These are phyloP conservation scores for Tetragnatha montana DNA, from an alignment of 2,888 invertebrate genomes.

Conservation along the genomic window DNA sequence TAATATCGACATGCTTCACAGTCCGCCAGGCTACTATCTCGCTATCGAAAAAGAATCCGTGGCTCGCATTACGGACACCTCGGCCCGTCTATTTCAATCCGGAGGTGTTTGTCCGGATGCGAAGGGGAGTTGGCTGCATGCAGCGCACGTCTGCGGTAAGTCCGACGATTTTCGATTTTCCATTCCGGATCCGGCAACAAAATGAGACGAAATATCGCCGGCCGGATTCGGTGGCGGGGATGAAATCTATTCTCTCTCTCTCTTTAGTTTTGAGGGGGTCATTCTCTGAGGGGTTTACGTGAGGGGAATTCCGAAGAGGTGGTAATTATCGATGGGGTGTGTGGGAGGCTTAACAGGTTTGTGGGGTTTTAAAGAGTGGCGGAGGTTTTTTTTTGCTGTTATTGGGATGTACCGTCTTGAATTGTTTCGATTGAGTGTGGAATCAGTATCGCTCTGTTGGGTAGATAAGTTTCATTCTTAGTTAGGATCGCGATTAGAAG, in stretches of 20 bases:
- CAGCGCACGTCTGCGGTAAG: constrained; percentile 29
- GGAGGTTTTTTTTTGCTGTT: too few relatives aligned
- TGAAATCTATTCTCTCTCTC: constrained; percentile 11
- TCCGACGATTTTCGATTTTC: constrained; percentile 54
- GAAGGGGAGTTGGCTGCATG: background rate
- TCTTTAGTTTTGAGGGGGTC: background rate
- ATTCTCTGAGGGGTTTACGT: constrained; percentile 18
- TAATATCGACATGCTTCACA: constrained; percentile 21
- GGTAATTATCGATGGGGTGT: background rate
- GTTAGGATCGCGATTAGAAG: too few relatives aligned
- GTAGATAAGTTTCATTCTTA: too few relatives aligned
- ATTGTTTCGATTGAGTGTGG: too few relatives aligned
- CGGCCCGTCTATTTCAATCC: constrained; percentile 15
- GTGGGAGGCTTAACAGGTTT: background rate
- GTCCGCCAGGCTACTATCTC: background rate
- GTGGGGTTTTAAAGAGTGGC: too few relatives aligned
- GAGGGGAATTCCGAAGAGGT: background rate
- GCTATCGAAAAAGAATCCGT: background rate
- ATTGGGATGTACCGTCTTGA: too few relatives aligned
- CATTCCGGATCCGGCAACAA: constrained; percentile 23
- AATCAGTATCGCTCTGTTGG: too few relatives aligned
- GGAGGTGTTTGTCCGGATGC: constrained; percentile 3
- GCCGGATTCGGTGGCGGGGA: background rate
- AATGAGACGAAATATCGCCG: constrained; percentile 25
- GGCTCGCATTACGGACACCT: background rate